These are phyloP conservation scores for Clamator glandarius DNA, from an alignment of 2,797 vertebrate genomes.

Conservation along the genomic window DNA sequence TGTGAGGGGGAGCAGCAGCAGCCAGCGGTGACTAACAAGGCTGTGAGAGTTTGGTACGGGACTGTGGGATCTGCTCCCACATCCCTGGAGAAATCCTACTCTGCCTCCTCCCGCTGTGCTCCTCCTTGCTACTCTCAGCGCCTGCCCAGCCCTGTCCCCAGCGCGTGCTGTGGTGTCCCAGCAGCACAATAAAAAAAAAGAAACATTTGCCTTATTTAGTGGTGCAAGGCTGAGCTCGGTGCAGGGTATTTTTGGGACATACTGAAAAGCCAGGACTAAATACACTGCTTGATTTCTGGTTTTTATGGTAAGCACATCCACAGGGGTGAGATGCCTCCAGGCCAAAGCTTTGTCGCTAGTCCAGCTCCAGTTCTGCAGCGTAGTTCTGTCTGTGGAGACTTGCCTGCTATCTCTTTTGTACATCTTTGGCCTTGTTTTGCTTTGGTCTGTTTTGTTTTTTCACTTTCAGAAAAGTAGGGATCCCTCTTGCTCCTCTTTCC, in stretches of 20 bases:
- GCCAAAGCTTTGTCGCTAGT: not conserved
- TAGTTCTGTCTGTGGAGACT: not conserved
- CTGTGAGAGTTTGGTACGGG: accelerated
- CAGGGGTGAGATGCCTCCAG: accelerated
- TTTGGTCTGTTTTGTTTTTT: not conserved
- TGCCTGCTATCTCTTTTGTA: not conserved
- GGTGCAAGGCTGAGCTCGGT: not conserved
- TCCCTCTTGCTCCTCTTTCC: conserved; percentile 74
- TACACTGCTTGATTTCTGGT: accelerated
- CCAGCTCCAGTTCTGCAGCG: not conserved
- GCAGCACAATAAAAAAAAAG: not conserved
- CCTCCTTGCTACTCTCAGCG: accelerated
- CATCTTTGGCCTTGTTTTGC: not conserved
- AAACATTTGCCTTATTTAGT: not conserved
- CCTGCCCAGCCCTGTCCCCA: accelerated
- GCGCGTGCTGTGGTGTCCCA: not conserved
- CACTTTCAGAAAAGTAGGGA: conserved; percentile 69
- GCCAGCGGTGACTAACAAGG: not conserved
- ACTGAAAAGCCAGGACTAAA: not conserved
- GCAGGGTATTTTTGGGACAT: not conserved
- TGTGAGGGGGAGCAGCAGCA: not conserved
- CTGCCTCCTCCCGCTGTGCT: not conserved
- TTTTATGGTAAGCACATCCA: not conserved
- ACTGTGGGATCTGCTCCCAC: not conserved
- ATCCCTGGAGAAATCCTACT: not conserved